These are phyloP conservation scores for Tholera decimalis DNA, from an alignment of 2,888 invertebrate species.

Conservation along the genomic window DNA sequence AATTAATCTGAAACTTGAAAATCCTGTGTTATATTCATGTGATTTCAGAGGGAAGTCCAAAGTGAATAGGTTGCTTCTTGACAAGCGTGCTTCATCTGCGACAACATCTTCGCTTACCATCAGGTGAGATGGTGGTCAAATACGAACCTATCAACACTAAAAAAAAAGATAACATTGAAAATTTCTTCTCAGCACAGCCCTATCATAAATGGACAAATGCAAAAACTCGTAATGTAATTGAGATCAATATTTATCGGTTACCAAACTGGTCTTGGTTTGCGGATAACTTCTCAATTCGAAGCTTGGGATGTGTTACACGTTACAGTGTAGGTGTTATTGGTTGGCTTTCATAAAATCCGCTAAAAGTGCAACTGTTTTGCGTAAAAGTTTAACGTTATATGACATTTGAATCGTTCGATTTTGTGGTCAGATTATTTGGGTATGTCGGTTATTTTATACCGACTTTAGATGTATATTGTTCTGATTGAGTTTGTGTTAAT, in stretches of 20 bases:
- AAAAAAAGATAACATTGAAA: too few relatives aligned
- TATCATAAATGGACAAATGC: constrained; percentile 41
- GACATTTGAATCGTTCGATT: background rate
- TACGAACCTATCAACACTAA: too few relatives aligned
- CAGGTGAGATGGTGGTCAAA: too few relatives aligned
- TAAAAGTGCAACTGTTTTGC: constrained; percentile 28
- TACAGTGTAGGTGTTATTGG: constrained; percentile 30
- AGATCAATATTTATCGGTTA: constrained; percentile 50
- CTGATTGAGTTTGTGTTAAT: background rate
- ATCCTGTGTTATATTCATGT: background rate
- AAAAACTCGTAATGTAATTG: constrained; percentile 47
- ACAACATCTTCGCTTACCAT: too few relatives aligned
- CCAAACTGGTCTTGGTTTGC: constrained; percentile 41
- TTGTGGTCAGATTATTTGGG: background rate
- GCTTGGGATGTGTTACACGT: constrained; percentile 26
- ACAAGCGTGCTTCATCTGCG: too few relatives aligned
- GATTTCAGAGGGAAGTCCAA: too few relatives aligned
- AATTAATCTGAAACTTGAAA: background rate
- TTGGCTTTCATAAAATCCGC: constrained; percentile 8
- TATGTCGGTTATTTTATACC: constrained; percentile 25
- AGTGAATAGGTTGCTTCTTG: too few relatives aligned
- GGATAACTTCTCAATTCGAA: constrained; percentile 48
- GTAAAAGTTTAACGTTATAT: constrained; percentile 19
- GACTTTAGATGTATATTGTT: too few relatives aligned
- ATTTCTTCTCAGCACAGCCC: constrained; percentile 27